Conservation (phyloP, 1,140 invertebrate genomes). For the Drosophila chauvacae region DNA sequence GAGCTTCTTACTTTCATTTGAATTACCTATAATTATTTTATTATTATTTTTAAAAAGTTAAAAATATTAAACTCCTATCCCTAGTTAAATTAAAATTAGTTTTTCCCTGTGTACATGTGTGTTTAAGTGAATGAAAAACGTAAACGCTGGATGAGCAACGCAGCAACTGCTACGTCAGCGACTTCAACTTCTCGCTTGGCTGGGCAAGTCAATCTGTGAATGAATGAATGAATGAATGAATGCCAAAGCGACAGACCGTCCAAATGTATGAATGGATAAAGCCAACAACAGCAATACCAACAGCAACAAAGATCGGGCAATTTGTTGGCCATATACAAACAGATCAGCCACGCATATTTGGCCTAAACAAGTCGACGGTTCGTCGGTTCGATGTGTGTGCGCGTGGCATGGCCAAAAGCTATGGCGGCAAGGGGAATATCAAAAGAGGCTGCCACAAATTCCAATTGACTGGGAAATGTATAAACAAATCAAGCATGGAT, state of each 20-base stretch:
- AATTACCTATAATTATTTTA: neutral
- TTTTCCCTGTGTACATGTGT: conserved; percentile 18
- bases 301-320: conserved; percentile 51
- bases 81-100: neutral
- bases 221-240: conserved; percentile 67
- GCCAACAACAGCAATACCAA: conserved; percentile 43
- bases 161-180: conserved; percentile 40
- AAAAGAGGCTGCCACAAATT: conserved; percentile 64
- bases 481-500: conserved; percentile 71
- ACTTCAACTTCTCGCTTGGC: conserved; percentile 69
- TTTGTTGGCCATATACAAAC: conserved; percentile 82
- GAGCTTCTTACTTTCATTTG: accelerated
- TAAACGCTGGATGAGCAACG: conserved; percentile 70
- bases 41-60: neutral
- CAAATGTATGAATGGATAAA: conserved; percentile 70
- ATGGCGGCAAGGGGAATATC: conserved; percentile 24
- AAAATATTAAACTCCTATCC: no score
- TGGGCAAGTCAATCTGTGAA: conserved; percentile 80
- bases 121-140: conserved; percentile 74
- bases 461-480: conserved; percentile 73
- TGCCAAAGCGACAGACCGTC: conserved; percentile 49
- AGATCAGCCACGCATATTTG: conserved; percentile 80
- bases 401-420: conserved; percentile 73
- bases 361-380: conserved; percentile 64
- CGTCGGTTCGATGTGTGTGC: conserved; percentile 44